phyloP scores from a whole-genome alignment of 2,888 invertebrate genomes.

The Pristionchus maxplancki region DNA sequence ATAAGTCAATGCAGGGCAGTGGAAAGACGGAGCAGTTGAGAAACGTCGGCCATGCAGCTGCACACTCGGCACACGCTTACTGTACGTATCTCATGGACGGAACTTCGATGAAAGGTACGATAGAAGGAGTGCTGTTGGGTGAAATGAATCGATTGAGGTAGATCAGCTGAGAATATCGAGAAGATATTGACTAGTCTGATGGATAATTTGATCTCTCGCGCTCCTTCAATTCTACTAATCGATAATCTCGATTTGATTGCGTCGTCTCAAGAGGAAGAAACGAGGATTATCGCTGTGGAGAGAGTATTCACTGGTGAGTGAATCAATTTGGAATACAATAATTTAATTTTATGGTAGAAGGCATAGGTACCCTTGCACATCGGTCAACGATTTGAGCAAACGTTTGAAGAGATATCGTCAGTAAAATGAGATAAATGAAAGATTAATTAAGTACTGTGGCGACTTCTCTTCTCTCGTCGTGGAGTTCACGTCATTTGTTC shows the following conservation, averaged over 20 bases:
- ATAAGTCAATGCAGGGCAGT: not conserved
- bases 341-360: no score
- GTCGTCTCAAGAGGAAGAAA: slow-evolving; percentile 44
- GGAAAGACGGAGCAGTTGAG: slow-evolving; percentile 29
- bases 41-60: slow-evolving; percentile 24
- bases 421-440: not conserved
- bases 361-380: no score
- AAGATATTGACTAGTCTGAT: slow-evolving; percentile 52
- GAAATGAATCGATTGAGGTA: slow-evolving; percentile 54
- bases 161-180: slow-evolving; percentile 64
- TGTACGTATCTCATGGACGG: slow-evolving; percentile 44
- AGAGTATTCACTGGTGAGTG: slow-evolving; percentile 42
- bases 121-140: not conserved
- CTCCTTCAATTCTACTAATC: slow-evolving; percentile 48
- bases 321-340: not conserved
- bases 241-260: slow-evolving; percentile 48
- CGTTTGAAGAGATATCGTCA: not conserved
- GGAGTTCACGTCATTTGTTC: slow-evolving; percentile 14
- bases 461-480: slow-evolving; percentile 10
- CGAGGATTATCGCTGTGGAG: slow-evolving; percentile 38
- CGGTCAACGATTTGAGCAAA: no score
- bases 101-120: slow-evolving; percentile 38
- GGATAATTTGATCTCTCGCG: not conserved
- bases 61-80: slow-evolving; percentile 16
- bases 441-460: slow-evolving; percentile 16